Percentiles rank a stretch among this genome's conserved stretches.
Evolutionary conservation across 2,888 invertebrate genomes (phyloP).

Genomic region (Drosophila mimetica): DNA sequence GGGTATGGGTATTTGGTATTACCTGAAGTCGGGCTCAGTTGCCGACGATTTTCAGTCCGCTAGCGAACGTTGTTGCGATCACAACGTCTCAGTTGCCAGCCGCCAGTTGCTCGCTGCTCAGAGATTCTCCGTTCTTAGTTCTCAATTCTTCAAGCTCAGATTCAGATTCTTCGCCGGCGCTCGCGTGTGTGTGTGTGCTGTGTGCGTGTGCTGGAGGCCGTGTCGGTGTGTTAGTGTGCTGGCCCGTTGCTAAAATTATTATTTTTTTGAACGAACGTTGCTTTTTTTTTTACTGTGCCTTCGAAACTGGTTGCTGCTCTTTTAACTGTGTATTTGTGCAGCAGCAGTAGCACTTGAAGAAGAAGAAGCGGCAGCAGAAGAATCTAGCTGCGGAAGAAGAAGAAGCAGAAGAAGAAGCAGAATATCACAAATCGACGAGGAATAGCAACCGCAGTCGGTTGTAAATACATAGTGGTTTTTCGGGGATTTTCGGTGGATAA

Average conservation of each 20-base stretch:
- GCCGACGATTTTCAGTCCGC: slow-evolving; percentile 58
- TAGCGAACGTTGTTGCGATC: slow-evolving; percentile 72
- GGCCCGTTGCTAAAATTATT: slow-evolving; percentile 63
- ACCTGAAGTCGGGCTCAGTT: slow-evolving; percentile 48
- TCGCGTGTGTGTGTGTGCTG: slow-evolving; percentile 22
- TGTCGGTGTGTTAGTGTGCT: slow-evolving; percentile 58
- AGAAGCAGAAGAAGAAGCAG: slow-evolving; percentile 24
- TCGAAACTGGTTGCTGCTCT: slow-evolving; percentile 68
- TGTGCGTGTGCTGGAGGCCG: slow-evolving; percentile 15
- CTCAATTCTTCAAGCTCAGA: slow-evolving; percentile 14
- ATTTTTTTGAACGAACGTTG: slow-evolving; percentile 56
- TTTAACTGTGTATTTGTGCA: slow-evolving; percentile 38
- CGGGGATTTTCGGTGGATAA: slow-evolving; percentile 25
- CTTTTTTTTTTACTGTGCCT: slow-evolving; percentile 68
- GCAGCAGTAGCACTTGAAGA: slow-evolving; percentile 20
- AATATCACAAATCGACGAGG: slow-evolving; percentile 18
- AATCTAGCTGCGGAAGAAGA: slow-evolving; percentile 57
- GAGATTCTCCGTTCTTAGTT: slow-evolving; percentile 21
- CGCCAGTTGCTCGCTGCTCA: neutral
- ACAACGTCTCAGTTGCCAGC: slow-evolving; percentile 50
- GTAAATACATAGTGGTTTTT: slow-evolving; percentile 10
- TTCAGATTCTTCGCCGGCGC: slow-evolving; percentile 18
- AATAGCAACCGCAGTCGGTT: slow-evolving; percentile 44
- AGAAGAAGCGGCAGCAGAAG: slow-evolving; percentile 41
- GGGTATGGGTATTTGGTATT: slow-evolving; percentile 38